These are phyloP conservation scores for Enchytraeus crypticus DNA, from an alignment of 2,888 invertebrate species.

Conservation along the genomic window DNA sequence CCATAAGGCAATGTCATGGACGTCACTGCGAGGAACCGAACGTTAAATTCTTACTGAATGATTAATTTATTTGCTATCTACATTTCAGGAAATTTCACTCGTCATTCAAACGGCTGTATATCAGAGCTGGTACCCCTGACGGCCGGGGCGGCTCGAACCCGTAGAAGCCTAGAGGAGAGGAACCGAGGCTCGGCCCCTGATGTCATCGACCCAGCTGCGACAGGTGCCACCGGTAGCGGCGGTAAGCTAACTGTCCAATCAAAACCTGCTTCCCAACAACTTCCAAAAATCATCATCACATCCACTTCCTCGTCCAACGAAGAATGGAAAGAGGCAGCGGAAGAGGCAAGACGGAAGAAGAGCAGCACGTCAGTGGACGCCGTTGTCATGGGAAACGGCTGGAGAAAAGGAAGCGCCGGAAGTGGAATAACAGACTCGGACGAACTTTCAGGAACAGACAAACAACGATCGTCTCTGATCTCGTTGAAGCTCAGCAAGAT, in stretches of 20 bases:
- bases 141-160: background rate
- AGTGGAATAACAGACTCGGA: background rate
- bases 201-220: background rate
- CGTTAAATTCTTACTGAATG: no score
- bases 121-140: conserved; percentile 2
- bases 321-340: background rate
- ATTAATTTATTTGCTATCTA: no score
- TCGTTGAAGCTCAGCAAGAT: background rate
- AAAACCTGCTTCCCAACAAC: no score
- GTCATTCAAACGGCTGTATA: conserved; percentile 6
- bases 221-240: background rate
- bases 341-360: background rate
- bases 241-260: no score
- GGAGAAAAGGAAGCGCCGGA: conserved; percentile 1
- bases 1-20: no score
- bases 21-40: no score
- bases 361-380: background rate
- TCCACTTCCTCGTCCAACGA: background rate
- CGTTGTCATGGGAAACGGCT: background rate
- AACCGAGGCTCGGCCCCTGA: background rate
- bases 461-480: conserved; percentile 1
- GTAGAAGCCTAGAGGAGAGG: background rate
- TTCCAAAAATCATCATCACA: conserved; percentile 4
- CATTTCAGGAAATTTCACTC: background rate
- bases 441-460: background rate